Base-by-base conservation (phyloP, 2,888 invertebrate genomes). In the Encarsia formosa region DNA sequence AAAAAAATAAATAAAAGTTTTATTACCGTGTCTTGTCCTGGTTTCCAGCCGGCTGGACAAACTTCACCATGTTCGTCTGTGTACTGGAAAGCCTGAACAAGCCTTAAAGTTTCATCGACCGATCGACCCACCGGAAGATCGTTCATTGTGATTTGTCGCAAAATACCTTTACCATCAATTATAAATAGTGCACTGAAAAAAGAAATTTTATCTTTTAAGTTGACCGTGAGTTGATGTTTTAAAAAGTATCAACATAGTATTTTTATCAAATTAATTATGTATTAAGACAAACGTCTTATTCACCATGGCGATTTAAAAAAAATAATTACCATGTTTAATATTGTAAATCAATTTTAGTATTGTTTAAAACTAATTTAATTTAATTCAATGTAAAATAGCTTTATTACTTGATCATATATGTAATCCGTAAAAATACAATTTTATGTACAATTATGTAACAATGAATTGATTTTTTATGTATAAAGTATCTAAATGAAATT, bases 121-220 rank as follows among this genome's bases (percentile, higher is more conserved):
- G 91, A 92, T 51, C 95, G 80, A 1, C 92, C 92, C 9, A 93
- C 92, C 0, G 95, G 95, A 59, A 96, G 80, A 78, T 96, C 96
- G 75, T 96, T 96, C 92, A 96, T 94, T 3, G 95, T 96, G 32
- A 95, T 94, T 76, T 96, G 95, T 45, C 96, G 79, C 34, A 96
- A 76, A 49, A 88, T 79, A 31, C 93, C 93, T 69, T 86, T 88
- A 23, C 87, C 85, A 76, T 96, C 95, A 69, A 96, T 92, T 49
- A 96, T 95, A 68, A 96, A 96, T 46, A 96, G 77, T 4, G 94
- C 95, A 73, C 95, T 81, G 59, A 70, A 53, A 54, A 42, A 46
- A 29, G n/a, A n/a, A n/a, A n/a, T n/a, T n/a, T n/a, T n/a, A n/a
- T 31, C 24, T 13, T 43, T 43, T 46, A 37, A 35, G n/a, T n/a